Evolutionary conservation across 2,888 invertebrate species (phyloP).

Genomic region (Nemotelus pantherinus): DNA sequence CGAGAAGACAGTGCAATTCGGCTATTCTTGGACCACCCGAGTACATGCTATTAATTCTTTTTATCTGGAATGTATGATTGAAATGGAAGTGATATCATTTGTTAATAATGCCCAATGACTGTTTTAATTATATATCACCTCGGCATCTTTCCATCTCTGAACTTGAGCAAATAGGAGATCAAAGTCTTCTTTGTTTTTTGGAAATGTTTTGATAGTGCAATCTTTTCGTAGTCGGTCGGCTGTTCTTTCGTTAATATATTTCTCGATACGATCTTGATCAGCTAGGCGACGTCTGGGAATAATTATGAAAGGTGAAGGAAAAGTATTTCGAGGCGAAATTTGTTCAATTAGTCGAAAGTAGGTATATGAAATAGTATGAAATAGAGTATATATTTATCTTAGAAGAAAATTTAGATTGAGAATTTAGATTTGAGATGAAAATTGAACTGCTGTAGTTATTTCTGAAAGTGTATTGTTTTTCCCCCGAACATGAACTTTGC

Average conservation of each 20-base stretch:
- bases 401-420: no score
- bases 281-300: slow-evolving; percentile 65
- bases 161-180: slow-evolving; percentile 73
- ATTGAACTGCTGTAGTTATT: no score
- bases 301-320: slow-evolving; percentile 1
- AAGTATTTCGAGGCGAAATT: background rate
- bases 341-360: slow-evolving; percentile 60
- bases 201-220: slow-evolving; percentile 74
- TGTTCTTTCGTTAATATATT: slow-evolving; percentile 65
- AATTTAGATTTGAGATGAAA: no score
- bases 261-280: slow-evolving; percentile 67
- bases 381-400: slow-evolving; percentile 27
- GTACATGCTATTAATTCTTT: slow-evolving; percentile 71
- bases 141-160: slow-evolving; percentile 62
- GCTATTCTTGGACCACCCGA: slow-evolving; percentile 76
- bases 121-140: slow-evolving; percentile 50
- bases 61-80: slow-evolving; percentile 65
- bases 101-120: background rate
- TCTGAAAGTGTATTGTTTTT: no score
- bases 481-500: no score
- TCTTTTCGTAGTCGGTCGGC: slow-evolving; percentile 68
- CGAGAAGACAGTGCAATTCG: slow-evolving; percentile 75
- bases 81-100: background rate
- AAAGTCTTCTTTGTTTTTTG: slow-evolving; percentile 77
- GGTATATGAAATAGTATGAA: background rate